Base-by-base conservation (phyloP, 2,888 invertebrate species). In the Lissonota sp. region DNA sequence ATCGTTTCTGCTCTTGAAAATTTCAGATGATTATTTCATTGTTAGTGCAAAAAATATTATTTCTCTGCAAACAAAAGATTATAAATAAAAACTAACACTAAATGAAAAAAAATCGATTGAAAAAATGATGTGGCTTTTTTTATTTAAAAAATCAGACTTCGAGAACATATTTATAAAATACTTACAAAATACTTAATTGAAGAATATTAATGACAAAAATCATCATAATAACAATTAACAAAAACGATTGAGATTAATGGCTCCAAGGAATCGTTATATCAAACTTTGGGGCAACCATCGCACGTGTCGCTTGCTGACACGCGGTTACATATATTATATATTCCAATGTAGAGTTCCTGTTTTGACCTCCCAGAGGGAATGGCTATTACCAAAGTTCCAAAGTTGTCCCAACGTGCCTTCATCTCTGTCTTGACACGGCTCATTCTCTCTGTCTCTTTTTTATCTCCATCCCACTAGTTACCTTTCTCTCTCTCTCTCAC, bases 241-340 rank as follows among this genome's bases (percentile, higher is more conserved):
- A 57, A 37, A 49, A 16, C 8, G 26, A 75, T 75, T 67, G 70
- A 55, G 49, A 78, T 75, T 67, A 63, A 71, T 39, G 70, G 55
- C 39, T 67, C 55, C 49, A 44, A 46, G 69, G 62, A 71, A 73
- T 76, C 53, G 55, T 72, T 60, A 42, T 12, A 42, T 12, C 37
- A 79, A 81, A 75, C 77, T 81, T 81, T 83, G 39, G 26, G 73
- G 46, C 70, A 74, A 83, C 74, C 79, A 81, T 71, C 73, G 57
- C 16, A 66, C 40, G 26, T 51, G 44, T 53, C 58, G 79, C 67
- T 76, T 76, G 67, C 14, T 67, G 71, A 81, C 67, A 69, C 63
- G 46, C 26, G 66, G 39, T 4, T 26, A 5, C 39, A n/a, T 39
- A 39, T 67, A n/a, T 8, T n/a, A 39, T 51, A n/a, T 51, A 49